Conservation (phyloP, 2,113 vertebrate species). For the Tor tambroides region DNA sequence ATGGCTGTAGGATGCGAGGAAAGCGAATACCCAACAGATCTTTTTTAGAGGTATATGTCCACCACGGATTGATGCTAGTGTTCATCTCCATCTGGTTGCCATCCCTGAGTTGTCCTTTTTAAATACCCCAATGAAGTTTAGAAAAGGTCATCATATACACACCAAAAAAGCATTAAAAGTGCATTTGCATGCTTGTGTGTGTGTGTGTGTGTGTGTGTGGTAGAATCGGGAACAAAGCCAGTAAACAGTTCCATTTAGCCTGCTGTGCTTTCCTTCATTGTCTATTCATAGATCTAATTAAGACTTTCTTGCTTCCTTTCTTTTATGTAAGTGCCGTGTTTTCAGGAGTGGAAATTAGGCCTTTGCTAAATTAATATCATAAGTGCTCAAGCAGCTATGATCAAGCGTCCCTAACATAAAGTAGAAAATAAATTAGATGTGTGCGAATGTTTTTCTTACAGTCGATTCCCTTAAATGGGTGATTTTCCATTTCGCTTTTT, state of each 20-base stretch:
- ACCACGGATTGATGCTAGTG: slow-evolving; percentile 57
- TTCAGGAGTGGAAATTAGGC: slow-evolving; percentile 62
- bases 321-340: slow-evolving; percentile 65
- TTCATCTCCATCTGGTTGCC: slow-evolving; percentile 67
- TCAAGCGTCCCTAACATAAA: slow-evolving; percentile 74
- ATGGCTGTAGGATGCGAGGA: slow-evolving; percentile 6
- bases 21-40: neutral
- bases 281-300: slow-evolving; percentile 73
- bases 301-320: slow-evolving; percentile 62
- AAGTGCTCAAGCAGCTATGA: slow-evolving; percentile 70
- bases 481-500: slow-evolving; percentile 60
- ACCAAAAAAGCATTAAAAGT: neutral
- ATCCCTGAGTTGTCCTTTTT: slow-evolving; percentile 62
- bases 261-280: slow-evolving; percentile 64
- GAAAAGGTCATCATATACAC: slow-evolving; percentile 2
- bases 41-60: neutral
- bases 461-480: slow-evolving; percentile 70
- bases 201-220: slow-evolving; percentile 45
- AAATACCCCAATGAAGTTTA: slow-evolving; percentile 66
- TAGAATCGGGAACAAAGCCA: slow-evolving; percentile 9
- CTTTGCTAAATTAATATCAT: slow-evolving; percentile 69
- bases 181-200: slow-evolving; percentile 29
- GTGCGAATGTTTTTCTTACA: slow-evolving; percentile 63
- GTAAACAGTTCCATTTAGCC: slow-evolving; percentile 48
- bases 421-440: too few species aligned